Evolutionary conservation across 2,113 vertebrate species (phyloP).

Genomic region (Eonycteris spelaea): DNA sequence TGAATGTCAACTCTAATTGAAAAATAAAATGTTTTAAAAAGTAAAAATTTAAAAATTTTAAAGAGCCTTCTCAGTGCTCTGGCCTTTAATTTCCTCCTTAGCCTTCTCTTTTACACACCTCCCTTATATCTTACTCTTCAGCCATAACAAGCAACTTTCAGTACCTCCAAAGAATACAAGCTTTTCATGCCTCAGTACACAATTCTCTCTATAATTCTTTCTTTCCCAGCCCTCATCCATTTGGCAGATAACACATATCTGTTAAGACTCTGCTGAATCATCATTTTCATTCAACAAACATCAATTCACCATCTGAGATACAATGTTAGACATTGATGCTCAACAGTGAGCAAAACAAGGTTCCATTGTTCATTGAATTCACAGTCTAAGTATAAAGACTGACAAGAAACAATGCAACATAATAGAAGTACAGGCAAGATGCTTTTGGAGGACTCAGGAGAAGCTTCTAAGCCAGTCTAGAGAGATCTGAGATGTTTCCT

Average conservation of each 20-base stretch:
- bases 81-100: neutral
- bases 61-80: neutral
- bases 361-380: neutral
- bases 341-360: neutral
- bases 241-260: neutral
- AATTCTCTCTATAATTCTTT: neutral
- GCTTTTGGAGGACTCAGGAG: neutral
- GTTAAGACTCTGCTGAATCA: neutral
- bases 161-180: neutral
- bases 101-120: neutral
- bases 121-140: neutral
- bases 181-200: neutral
- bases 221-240: neutral
- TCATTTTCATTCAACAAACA: neutral
- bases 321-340: neutral
- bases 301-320: conserved; percentile 6
- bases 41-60: no score
- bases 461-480: neutral
- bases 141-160: neutral
- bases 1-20: no score
- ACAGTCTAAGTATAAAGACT: neutral
- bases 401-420: neutral
- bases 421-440: neutral
- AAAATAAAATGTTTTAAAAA: no score
- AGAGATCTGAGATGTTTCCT: neutral